Evolutionary conservation across 2,888 invertebrate species (phyloP), one percentile per base, ranked within the genome.

Genomic region (Eulithis testata): DNA sequence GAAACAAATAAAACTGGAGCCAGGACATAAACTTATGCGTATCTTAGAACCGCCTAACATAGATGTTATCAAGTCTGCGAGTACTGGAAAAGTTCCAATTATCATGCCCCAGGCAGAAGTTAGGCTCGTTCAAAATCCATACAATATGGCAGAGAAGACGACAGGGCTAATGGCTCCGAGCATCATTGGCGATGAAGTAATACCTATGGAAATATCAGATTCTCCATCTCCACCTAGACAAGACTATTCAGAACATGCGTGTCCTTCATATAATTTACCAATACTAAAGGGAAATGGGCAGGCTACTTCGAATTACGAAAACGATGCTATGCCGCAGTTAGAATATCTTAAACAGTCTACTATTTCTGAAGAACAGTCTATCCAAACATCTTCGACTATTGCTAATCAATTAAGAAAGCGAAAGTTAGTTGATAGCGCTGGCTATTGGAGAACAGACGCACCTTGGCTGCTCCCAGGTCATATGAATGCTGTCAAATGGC

Each of bases 381-480:
- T 14, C 4, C 8, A 47, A 4, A 14, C 6, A n/a, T 47, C 21
- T 47, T 47, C 21, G 8, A 21, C 8, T 8, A 47, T 47, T 14
- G 9, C 21, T 14, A 21, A 21, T 21, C 3, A n/a, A 14, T 47
- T 21, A 21, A 47, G n/a, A 47, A n/a, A 45, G 6, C 47, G 14
- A 8, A 47, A 47, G 14, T 7, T 47, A 21, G 47, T 14, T 12
- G 14, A 21, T 6, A 47, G 21, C 3, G 37, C 6, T 21, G 21
- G 12, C 11, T 50, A 4, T 14, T 58, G 60, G 60, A 9, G 53
- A 37, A 40, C 27, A 49, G 54, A 61, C 43, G 27, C 54, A 43
- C 47, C 60, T 7, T 44, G 43, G 11, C 52, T 62, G 21, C 31
- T 56, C 12, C 31, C 31, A n/a, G 56, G 36, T 21, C 56, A 56